Conservation (phyloP, 1,140 invertebrate genomes). For the Sesamia nonagrioides region DNA sequence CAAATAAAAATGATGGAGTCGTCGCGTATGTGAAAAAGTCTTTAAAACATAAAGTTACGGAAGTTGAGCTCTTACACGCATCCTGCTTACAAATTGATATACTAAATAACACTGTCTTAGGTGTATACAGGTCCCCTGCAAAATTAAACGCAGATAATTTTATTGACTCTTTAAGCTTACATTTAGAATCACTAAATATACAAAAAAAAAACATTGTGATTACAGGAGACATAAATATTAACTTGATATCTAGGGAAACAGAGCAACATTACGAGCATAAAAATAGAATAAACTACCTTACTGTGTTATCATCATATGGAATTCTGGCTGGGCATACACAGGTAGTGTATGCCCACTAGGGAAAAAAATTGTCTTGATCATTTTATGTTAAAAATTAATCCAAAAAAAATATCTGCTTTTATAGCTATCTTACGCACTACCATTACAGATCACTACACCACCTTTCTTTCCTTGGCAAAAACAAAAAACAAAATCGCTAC, state of each 20-base stretch:
- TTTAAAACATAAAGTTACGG: conserved; percentile 9
- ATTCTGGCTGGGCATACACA: conserved; percentile 4
- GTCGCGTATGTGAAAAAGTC: neutral
- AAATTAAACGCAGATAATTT: neutral
- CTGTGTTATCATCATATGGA: neutral
- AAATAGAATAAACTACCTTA: conserved; percentile 24
- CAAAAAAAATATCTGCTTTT: conserved; percentile 28
- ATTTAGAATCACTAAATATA: neutral
- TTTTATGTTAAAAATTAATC: conserved; percentile 53
- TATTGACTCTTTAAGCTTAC: conserved; percentile 3
- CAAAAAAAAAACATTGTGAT: conserved; percentile 4
- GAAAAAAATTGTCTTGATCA: conserved; percentile 48
- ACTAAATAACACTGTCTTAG: neutral
- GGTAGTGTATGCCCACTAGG: neutral
- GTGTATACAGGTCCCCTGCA: conserved; percentile 15
- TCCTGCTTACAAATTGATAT: neutral
- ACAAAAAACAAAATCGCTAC: conserved; percentile 15
- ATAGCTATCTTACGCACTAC: conserved; percentile 48
- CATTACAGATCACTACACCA: conserved; percentile 29
- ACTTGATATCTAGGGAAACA: neutral
- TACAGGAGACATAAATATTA: neutral
- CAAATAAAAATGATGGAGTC: conserved; percentile 11
- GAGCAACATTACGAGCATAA: neutral
- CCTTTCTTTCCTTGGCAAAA: conserved; percentile 41
- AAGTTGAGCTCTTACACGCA: neutral